Evolutionary conservation across 23 tunicate genomes (phyloP), one percentile per base, ranked within the genome.

Genomic region (Halocynthia roretzi): DNA sequence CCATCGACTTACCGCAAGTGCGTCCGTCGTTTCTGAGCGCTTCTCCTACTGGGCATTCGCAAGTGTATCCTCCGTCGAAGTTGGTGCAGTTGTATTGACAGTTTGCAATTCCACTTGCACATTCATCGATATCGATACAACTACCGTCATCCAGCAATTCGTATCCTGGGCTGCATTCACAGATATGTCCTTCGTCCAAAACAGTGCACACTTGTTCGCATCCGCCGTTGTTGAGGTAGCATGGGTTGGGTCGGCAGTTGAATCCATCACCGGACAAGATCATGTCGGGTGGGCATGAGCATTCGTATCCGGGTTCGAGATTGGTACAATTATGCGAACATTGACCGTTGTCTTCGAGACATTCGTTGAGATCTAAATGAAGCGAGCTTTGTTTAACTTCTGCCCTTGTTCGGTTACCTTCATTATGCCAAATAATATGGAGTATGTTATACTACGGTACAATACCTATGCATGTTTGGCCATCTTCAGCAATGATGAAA

Each of bases 91-190:
- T 87, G 83, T 80, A 77, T 71, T 80, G 81, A 83, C 98, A 92
- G 14, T 77, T 78, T 7, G 80, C 82, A 50, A 53, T 71, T 73
- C 78, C 79, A 53, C 57, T 68, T 5, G 61, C 80, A 50, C 99
- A 96, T 67, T 96, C 99, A 67, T 96, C 86, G 70, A 96, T 96
- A 77, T 96, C 99, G 49, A 78, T 44, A 71, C 99, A 96, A 51
- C 81, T 83, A 31, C 95, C 99, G 76, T 91, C 96, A 20, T 86
- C 98, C 51, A 76, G 54, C 8, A 76, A 67, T 17, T 62, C 67
- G 83, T 63, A 93, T 10, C 98, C 98, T 76, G 71, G 81, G 55
- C 70, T 40, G 77, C 98, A 92, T 17, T 76, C 68, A 80, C 98
- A 92, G 20, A 49, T 76, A 56, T 50, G 9, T 50, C 82, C 98